Evolutionary conservation across 2,888 invertebrate genomes (phyloP).

Genomic region (Iphiclides podalirius): DNA sequence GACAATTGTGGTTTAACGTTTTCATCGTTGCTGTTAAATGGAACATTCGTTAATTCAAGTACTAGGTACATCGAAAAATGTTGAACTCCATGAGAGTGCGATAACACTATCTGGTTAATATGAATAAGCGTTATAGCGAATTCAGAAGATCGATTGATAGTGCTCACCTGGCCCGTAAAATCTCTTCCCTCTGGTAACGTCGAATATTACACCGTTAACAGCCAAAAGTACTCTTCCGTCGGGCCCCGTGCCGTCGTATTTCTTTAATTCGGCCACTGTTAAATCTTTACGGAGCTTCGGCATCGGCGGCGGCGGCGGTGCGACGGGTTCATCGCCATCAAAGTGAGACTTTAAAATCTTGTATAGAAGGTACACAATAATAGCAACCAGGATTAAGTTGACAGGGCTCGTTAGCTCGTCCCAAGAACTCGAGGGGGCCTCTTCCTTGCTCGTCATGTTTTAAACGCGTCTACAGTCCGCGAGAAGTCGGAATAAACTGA

Average conservation of each 20-base stretch:
- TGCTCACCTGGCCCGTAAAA: conserved; percentile 95
- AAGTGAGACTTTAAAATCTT: conserved; percentile 81
- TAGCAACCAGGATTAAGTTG: conserved; percentile 57
- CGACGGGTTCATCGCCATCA: conserved; percentile 49
- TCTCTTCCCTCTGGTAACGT: conserved; percentile 93
- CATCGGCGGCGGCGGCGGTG: conserved; percentile 77
- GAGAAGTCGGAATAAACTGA: conserved; percentile 36
- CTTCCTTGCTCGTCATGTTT: conserved; percentile 41
- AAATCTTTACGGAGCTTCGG: conserved; percentile 94
- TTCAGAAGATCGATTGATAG: conserved; percentile 6
- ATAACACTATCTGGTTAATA: conserved; percentile 9
- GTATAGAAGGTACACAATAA: conserved; percentile 79
- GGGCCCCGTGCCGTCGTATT: conserved; percentile 89
- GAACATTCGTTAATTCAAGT: too few species aligned
- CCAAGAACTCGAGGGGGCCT: conserved; percentile 54
- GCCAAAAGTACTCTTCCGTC: conserved; percentile 95
- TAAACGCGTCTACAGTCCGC: conserved; percentile 31
- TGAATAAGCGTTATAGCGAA: neutral
- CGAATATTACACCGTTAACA: conserved; percentile 96
- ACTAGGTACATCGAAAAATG: too few species aligned
- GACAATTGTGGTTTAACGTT: neutral
- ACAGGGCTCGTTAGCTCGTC: conserved; percentile 69
- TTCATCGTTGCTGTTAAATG: too few species aligned
- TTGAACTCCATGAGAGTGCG: neutral
- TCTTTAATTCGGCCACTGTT: conserved; percentile 90